A percentile compares a stretch with the other conserved stretches of the same genome.
Conservation (phyloP, 2,888 invertebrate species). For the Pandemis cinnamomeana region DNA sequence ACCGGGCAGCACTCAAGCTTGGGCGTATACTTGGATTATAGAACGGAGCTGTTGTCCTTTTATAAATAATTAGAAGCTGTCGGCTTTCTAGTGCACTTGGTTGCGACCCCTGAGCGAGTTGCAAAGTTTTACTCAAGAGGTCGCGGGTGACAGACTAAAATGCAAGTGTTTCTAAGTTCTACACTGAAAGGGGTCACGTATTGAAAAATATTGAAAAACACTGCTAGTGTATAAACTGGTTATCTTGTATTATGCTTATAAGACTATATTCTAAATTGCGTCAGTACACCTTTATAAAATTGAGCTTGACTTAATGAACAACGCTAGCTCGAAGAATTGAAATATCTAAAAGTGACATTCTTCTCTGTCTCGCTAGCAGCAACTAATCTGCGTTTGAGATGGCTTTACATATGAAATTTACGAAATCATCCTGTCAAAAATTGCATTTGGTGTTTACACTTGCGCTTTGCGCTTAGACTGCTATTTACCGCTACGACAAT, state of each 20-base stretch:
- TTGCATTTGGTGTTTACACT: too few species aligned
- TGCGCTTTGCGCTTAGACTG: too few species aligned
- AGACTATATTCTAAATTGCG: background rate
- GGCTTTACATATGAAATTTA: background rate
- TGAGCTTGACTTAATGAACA: too few species aligned
- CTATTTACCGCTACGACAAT: too few species aligned
- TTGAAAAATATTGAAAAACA: too few species aligned
- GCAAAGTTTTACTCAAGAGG: too few species aligned
- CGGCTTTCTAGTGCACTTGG: background rate
- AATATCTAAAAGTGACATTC: background rate
- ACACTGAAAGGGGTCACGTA: too few species aligned
- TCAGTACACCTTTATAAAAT: too few species aligned
- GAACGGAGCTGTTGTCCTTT: constrained; percentile 15
- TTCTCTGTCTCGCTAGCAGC: background rate
- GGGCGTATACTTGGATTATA: constrained; percentile 17
- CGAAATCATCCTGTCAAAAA: too few species aligned
- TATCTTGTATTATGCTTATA: background rate
- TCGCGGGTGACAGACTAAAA: too few species aligned
- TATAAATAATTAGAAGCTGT: background rate
- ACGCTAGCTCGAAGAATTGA: background rate
- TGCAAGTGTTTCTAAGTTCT: too few species aligned
- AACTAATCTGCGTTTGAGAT: background rate
- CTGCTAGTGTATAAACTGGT: background rate
- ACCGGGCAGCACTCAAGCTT: background rate
- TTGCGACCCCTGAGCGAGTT: background rate